A percentile compares a stretch with the other conserved stretches of the same genome.
phyloP scores from a whole-genome alignment of 2,888 invertebrate genomes.

The Drosophila acutilabella region DNA sequence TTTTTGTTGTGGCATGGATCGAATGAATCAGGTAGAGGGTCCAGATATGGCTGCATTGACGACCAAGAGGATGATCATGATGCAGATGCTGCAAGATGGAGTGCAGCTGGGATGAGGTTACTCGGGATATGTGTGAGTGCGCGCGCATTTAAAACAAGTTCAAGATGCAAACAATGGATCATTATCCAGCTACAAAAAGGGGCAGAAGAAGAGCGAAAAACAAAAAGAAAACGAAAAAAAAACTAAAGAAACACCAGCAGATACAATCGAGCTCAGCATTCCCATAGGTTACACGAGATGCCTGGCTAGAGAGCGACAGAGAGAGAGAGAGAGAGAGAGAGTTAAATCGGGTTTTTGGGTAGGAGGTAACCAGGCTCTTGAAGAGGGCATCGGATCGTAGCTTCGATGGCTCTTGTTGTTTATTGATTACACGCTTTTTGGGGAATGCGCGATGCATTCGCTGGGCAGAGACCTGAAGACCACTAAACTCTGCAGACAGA shows the following conservation, averaged over 20 bases:
- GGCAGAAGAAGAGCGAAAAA: constrained; percentile 61
- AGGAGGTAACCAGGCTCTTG: constrained; percentile 24
- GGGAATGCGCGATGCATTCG: constrained; percentile 78
- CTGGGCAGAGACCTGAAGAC: constrained; percentile 39
- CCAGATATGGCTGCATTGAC: constrained; percentile 60
- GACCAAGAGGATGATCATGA: constrained; percentile 58
- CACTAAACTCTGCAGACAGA: neutral
- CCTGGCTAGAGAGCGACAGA: constrained; percentile 38
- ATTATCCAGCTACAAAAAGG: constrained; percentile 81
- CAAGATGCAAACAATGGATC: constrained; percentile 84
- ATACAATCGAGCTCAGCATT: constrained; percentile 78
- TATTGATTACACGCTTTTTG: constrained; percentile 84
- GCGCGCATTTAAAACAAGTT: constrained; percentile 83
- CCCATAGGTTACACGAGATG: constrained; percentile 77
- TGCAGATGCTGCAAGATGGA: constrained; percentile 64
- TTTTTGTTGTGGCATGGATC: constrained; percentile 24
- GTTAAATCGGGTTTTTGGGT: neutral
- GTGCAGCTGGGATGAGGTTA: constrained; percentile 10
- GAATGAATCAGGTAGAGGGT: constrained; percentile 57
- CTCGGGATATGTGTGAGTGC: constrained; percentile 57
- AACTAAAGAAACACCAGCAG: constrained; percentile 40
- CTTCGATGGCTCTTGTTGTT: constrained; percentile 82
- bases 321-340: neutral
- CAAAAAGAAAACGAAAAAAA: constrained; percentile 55
- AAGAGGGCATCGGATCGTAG: constrained; percentile 66